Percentiles rank a stretch among this genome's conserved stretches.
phyloP scores from a whole-genome alignment of 2,888 invertebrate species.

The Acanthosepion esculentum region DNA sequence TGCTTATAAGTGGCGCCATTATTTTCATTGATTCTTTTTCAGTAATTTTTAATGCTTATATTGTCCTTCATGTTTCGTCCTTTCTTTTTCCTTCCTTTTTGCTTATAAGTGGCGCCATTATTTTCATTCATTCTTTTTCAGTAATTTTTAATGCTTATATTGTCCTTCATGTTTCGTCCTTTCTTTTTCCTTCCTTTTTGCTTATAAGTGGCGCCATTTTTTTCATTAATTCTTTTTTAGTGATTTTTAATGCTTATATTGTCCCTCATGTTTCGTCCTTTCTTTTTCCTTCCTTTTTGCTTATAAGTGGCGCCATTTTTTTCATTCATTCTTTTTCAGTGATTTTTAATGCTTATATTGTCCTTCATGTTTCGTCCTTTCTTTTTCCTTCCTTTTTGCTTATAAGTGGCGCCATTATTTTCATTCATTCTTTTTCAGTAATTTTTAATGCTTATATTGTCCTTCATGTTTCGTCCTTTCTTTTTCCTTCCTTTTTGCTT shows the following conservation, averaged over 20 bases:
- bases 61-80: neutral
- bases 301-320: neutral
- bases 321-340: neutral
- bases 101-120: neutral
- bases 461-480: neutral
- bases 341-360: neutral
- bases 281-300: too few relatives aligned
- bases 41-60: neutral
- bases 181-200: neutral
- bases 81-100: neutral
- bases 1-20: neutral
- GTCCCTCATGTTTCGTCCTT: too few relatives aligned
- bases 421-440: neutral
- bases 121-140: neutral
- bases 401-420: neutral
- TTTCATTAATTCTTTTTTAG: too few relatives aligned
- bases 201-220: too few relatives aligned
- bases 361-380: neutral
- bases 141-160: too few relatives aligned
- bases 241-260: too few relatives aligned
- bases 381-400: neutral
- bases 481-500: too few relatives aligned
- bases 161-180: neutral
- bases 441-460: neutral
- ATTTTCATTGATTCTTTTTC: neutral